phyloP scores from a whole-genome alignment of 1,140 invertebrate genomes.

The Drosophila novamexicana region DNA sequence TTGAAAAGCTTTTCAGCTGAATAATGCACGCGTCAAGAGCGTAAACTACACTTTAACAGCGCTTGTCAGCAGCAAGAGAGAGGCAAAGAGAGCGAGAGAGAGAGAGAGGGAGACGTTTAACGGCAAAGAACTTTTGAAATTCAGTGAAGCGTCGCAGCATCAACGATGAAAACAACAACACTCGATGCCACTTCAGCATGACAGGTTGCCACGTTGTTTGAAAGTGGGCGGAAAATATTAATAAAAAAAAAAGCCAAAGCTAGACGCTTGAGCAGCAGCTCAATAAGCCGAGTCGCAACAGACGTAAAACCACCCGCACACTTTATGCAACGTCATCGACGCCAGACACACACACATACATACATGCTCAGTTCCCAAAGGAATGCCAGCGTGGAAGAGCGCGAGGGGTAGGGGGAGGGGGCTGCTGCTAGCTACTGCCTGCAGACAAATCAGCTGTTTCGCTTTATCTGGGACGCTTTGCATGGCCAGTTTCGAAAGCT shows the following conservation, averaged over 20 bases:
- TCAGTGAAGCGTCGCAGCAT: slow-evolving; percentile 65
- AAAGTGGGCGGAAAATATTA: slow-evolving; percentile 3
- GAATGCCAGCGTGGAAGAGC: not conserved
- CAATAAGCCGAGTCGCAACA: slow-evolving; percentile 12
- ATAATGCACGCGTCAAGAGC: slow-evolving; percentile 47
- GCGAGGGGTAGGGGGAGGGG: not conserved
- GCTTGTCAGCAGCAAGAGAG: slow-evolving; percentile 23
- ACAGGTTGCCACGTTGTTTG: slow-evolving; percentile 74
- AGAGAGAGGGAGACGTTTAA: slow-evolving; percentile 48
- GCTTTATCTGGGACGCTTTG: slow-evolving; percentile 14
- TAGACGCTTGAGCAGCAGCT: slow-evolving; percentile 11
- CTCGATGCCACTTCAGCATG: slow-evolving; percentile 52
- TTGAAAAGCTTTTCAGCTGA: slow-evolving; percentile 79
- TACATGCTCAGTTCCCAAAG: not conserved
- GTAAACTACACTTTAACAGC: slow-evolving; percentile 15
- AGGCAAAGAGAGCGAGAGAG: slow-evolving; percentile 12
- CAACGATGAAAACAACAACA: slow-evolving; percentile 35
- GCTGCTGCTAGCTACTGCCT: not conserved
- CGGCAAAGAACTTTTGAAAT: slow-evolving; percentile 77
- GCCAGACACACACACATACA: not conserved
- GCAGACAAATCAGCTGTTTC: slow-evolving; percentile 5
- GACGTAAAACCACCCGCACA: not conserved
- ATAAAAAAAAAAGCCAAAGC: slow-evolving; percentile 2
- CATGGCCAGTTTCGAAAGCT: slow-evolving; percentile 1
- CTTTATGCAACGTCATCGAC: not conserved